Conservation (phyloP, 1,140 invertebrate genomes). For the Conus ventricosus region DNA sequence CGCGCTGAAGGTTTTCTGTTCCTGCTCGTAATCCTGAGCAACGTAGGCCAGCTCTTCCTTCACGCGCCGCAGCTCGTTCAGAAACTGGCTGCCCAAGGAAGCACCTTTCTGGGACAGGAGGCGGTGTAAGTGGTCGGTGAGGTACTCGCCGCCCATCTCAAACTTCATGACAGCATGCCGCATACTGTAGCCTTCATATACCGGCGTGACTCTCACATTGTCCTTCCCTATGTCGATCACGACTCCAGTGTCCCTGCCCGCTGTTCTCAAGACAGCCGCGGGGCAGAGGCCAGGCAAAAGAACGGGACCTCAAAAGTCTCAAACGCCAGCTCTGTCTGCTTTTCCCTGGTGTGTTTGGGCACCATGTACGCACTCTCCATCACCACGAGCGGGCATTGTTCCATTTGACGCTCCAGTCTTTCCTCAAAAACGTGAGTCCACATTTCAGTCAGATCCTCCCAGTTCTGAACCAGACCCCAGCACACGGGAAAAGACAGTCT, state of each 20-base stretch:
- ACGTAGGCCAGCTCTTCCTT: slow-evolving; percentile 28
- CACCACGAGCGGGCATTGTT: background rate
- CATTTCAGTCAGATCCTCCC: background rate
- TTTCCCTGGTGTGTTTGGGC: slow-evolving; percentile 2
- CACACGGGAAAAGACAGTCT: background rate
- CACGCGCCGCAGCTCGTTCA: background rate
- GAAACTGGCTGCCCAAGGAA: background rate
- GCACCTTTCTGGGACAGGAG: background rate
- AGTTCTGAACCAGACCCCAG: background rate
- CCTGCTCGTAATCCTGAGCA: slow-evolving; percentile 28
- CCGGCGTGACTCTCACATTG: background rate
- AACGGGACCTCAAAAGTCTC: background rate
- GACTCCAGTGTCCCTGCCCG: background rate
- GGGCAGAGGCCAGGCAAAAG: slow-evolving; percentile 2
- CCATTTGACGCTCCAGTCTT: background rate
- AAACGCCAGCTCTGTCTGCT: background rate
- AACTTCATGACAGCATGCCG: background rate
- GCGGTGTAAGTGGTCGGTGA: background rate
- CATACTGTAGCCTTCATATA: background rate
- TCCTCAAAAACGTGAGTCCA: slow-evolving; percentile 12
- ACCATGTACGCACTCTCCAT: background rate
- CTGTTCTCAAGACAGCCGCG: background rate
- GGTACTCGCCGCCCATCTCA: background rate
- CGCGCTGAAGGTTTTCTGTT: background rate
- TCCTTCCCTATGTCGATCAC: slow-evolving; percentile 9